Percentiles rank a stretch among this genome's conserved stretches.
phyloP scores from a whole-genome alignment of 2,113 vertebrate species.

The Todiramphus saurophagus region DNA sequence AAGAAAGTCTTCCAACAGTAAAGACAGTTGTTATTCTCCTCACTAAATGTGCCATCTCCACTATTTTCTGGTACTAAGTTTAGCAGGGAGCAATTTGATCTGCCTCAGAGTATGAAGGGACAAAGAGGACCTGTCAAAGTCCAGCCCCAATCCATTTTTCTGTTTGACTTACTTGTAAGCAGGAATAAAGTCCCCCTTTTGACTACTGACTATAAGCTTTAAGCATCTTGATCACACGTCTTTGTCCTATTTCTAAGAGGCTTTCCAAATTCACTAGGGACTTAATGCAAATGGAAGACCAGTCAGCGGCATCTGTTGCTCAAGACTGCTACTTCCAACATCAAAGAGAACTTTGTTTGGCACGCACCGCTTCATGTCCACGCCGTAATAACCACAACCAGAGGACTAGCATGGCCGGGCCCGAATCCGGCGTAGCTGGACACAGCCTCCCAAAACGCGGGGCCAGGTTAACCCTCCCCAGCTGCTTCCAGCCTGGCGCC shows the following conservation, averaged over 20 bases:
- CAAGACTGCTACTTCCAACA: not conserved
- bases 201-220: not conserved
- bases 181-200: not conserved
- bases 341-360: not conserved
- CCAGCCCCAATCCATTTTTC: not conserved
- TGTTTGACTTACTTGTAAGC: not conserved
- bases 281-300: not conserved
- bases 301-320: not conserved
- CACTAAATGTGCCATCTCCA: fast-evolving
- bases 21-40: not conserved
- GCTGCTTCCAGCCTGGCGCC: not conserved
- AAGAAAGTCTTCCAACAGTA: not conserved
- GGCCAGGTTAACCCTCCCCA: not conserved
- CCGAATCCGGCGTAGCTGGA: not conserved
- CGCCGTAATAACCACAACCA: not conserved
- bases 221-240: fast-evolving
- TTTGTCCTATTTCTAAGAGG: not conserved
- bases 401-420: not conserved
- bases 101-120: not conserved
- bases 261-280: not conserved
- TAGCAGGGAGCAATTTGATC: not conserved
- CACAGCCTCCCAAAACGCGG: not conserved
- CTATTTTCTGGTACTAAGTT: not conserved
- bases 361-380: not conserved
- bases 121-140: not conserved